Percentiles rank a stretch among this genome's conserved stretches.
Conservation (phyloP, 2,888 invertebrate genomes). For the Tholera decimalis region DNA sequence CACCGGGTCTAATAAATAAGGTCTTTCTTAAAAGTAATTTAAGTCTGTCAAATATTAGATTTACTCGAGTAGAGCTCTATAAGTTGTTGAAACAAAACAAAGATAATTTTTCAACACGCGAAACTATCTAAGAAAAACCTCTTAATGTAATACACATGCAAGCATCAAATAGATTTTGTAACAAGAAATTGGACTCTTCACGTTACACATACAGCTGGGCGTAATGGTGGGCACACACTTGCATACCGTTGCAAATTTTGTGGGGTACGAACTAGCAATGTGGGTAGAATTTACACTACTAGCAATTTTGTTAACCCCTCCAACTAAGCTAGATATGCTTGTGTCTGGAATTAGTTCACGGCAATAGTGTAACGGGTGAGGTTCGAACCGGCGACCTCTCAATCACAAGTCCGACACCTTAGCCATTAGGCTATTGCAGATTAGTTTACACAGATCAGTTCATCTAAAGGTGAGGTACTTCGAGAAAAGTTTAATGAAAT, state of each 20-base stretch:
- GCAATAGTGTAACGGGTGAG: no score
- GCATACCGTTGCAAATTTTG: background rate
- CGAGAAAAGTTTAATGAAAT: background rate
- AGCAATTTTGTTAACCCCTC: no score
- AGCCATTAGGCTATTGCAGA: no score
- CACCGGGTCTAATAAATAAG: no score
- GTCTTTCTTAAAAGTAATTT: no score
- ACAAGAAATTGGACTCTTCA: constrained; percentile 41
- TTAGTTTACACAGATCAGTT: background rate
- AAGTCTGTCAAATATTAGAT: no score
- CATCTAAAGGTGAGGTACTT: no score
- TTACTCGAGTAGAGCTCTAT: background rate
- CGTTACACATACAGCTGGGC: constrained; percentile 6
- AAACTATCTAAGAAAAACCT: constrained; percentile 34
- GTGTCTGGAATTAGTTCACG: no score
- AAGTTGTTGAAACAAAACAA: constrained; percentile 10
- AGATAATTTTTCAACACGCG: constrained; percentile 28
- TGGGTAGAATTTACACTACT: no score
- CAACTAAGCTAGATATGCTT: no score
- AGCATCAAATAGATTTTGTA: constrained; percentile 43
- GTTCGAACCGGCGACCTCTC: no score
- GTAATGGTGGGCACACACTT: constrained; percentile 11
- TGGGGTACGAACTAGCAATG: background rate
- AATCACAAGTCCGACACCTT: no score
- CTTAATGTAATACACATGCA: constrained; percentile 45